Percentiles rank a stretch among this genome's conserved stretches.
Conservation (phyloP, 2,797 vertebrate genomes). For the Hybognathus amarus region DNA sequence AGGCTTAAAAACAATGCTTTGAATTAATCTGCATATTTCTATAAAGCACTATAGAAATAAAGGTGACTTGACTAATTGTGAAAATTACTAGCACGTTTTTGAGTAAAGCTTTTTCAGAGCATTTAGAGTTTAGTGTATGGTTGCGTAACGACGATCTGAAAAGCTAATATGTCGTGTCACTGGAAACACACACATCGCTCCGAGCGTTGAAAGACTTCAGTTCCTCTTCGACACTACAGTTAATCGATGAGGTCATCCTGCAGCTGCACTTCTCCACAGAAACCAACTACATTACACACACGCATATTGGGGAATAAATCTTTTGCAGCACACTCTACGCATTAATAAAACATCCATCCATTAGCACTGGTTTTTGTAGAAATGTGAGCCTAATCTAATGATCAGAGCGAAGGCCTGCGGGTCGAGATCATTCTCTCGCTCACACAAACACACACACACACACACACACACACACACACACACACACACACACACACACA, state of each 20-base stretch:
- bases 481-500: neutral
- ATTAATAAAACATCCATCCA: constrained; percentile 36
- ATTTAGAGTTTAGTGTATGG: neutral
- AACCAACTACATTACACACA: neutral
- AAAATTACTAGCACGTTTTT: too few species aligned
- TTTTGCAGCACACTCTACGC: neutral
- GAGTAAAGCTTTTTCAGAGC: too few species aligned
- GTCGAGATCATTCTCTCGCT: neutral
- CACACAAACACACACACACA: neutral
- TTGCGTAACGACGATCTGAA: neutral
- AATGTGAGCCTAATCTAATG: constrained; percentile 24
- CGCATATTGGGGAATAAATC: constrained; percentile 18
- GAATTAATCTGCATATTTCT: too few species aligned
- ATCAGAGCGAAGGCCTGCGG: neutral
- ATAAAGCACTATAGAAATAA: too few species aligned
- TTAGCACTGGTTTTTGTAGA: constrained; percentile 18
- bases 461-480: neutral
- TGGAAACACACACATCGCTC: neutral
- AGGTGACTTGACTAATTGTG: too few species aligned
- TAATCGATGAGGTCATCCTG: constrained; percentile 44
- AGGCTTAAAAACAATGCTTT: neutral
- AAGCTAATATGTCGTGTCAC: neutral
- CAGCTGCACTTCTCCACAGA: neutral
- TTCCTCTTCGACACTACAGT: constrained; percentile 18
- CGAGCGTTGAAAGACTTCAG: neutral